Evolutionary conservation across 2,888 invertebrate species (phyloP).

Genomic region (Spicauda simplicius): DNA sequence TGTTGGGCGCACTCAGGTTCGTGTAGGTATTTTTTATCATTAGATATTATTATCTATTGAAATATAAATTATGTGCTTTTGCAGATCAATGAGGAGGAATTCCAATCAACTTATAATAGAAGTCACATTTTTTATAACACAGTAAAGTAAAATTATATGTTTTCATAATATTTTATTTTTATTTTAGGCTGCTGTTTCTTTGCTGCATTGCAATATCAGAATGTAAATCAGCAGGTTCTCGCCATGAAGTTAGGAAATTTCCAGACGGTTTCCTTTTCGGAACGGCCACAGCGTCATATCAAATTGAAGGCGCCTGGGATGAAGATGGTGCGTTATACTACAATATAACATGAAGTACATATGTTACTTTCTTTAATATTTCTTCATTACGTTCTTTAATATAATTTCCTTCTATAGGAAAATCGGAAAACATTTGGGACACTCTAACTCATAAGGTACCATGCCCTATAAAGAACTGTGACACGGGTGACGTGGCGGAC

Average conservation of each 20-base stretch:
- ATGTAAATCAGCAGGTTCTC: neutral
- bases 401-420: slow-evolving; percentile 61
- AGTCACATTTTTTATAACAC: too few species aligned
- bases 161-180: too few species aligned
- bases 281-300: slow-evolving; percentile 71
- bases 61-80: too few species aligned
- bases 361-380: too few species aligned
- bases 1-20: too few species aligned
- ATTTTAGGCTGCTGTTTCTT: neutral
- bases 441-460: slow-evolving; percentile 73
- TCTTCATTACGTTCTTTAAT: too few species aligned
- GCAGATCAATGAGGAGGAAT: too few species aligned
- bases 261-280: slow-evolving; percentile 57
- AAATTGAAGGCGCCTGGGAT: slow-evolving; percentile 82
- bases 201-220: neutral
- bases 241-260: slow-evolving; percentile 48
- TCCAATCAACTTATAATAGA: too few species aligned
- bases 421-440: slow-evolving; percentile 87
- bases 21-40: too few species aligned
- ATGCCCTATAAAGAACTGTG: slow-evolving; percentile 75
- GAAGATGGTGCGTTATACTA: slow-evolving; percentile 30
- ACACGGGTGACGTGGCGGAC: slow-evolving; percentile 84
- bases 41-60: too few species aligned
- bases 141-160: too few species aligned
- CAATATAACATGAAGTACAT: neutral